Evolutionary conservation across 2,797 vertebrate genomes (phyloP).

Genomic region (Cynodonichthys magdalenae): DNA sequence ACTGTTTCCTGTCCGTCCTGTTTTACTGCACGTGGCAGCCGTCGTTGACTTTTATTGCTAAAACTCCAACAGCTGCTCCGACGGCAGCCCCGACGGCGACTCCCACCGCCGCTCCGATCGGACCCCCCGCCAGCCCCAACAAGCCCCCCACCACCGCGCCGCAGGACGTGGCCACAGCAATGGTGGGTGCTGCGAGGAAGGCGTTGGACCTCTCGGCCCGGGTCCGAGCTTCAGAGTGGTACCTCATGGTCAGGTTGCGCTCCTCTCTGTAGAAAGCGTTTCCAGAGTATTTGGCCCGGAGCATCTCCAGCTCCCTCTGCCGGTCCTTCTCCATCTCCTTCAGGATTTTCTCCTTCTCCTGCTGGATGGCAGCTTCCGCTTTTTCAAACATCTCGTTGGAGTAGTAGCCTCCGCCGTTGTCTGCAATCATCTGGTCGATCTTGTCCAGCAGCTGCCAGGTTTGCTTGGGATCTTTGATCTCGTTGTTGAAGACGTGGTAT

Average conservation of each 20-base stretch:
- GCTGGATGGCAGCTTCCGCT: conserved; percentile 54
- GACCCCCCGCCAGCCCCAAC: conserved; percentile 41
- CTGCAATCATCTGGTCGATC: conserved; percentile 47
- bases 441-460: conserved; percentile 47
- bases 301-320: conserved; percentile 31
- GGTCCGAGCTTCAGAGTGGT: conserved; percentile 36
- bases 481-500: conserved; percentile 63
- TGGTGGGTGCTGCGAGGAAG: conserved; percentile 13
- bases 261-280: conserved; percentile 8
- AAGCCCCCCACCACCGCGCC: conserved; percentile 48
- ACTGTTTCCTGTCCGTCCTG: background rate
- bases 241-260: conserved; percentile 22
- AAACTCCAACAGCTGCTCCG: conserved; percentile 41
- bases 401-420: conserved; percentile 41
- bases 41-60: conserved; percentile 32
- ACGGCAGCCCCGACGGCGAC: conserved; percentile 42
- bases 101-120: conserved; percentile 41
- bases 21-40: conserved; percentile 46
- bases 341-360: conserved; percentile 45
- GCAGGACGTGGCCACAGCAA: conserved; percentile 19
- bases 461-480: conserved; percentile 53
- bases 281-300: conserved; percentile 20
- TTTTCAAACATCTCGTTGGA: conserved; percentile 55
- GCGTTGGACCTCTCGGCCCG: conserved; percentile 46
- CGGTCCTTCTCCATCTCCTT: conserved; percentile 34